Evolutionary conservation across 2,797 vertebrate genomes (phyloP).

Genomic region (Sphenodon punctatus): DNA sequence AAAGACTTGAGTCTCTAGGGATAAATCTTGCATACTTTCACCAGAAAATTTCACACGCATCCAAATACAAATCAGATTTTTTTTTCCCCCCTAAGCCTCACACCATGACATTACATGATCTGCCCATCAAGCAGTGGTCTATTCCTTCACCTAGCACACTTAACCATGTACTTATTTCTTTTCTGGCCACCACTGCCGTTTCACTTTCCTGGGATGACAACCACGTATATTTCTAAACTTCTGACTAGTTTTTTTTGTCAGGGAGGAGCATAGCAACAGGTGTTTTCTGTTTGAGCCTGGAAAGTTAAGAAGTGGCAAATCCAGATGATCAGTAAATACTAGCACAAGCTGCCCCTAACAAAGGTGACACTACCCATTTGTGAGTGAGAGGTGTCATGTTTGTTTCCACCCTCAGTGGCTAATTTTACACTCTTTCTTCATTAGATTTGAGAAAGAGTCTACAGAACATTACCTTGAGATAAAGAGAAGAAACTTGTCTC

Average conservation of each 20-base stretch:
- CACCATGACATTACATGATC: rapidly evolving
- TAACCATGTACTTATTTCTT: no score
- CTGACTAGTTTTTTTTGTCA: conserved; percentile 31
- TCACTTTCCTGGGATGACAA: neutral
- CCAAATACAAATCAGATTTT: neutral
- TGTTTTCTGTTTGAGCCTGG: conserved; percentile 32
- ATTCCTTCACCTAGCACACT: no score
- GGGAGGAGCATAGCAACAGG: conserved; percentile 25
- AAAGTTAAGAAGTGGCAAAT: conserved; percentile 51
- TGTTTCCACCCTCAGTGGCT: neutral
- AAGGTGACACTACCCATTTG: no score
- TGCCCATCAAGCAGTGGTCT: neutral
- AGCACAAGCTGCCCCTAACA: conserved; percentile 20
- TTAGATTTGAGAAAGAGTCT: neutral
- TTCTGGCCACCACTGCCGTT: neutral
- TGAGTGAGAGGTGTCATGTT: no score
- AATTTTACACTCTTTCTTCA: conserved; percentile 14
- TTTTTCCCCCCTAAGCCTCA: rapidly evolving
- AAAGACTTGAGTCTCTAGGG: neutral
- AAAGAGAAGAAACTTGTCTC: neutral
- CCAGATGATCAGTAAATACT: conserved; percentile 52
- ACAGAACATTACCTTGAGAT: neutral
- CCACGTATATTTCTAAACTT: neutral
- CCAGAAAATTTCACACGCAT: neutral
- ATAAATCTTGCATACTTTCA: neutral